phyloP scores from a whole-genome alignment of 2,113 vertebrate species.

The Alethe diademata region DNA sequence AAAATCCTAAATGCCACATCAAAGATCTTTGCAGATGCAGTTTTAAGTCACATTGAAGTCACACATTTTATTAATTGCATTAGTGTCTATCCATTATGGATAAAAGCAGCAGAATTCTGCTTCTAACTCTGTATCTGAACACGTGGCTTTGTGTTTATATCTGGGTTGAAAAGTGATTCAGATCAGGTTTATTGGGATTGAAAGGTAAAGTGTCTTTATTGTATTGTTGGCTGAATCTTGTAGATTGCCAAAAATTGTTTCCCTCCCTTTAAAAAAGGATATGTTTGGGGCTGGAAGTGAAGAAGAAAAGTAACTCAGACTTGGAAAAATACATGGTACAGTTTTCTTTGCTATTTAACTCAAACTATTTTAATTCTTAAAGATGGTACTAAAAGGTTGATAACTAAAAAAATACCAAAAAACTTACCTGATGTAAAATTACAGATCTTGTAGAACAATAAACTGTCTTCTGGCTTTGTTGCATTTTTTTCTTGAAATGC shows the following conservation, averaged over 20 bases:
- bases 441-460: neutral
- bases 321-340: neutral
- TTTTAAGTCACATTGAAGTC: neutral
- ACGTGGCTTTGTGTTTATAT: fast-evolving
- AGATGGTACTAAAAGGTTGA: neutral
- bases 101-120: neutral
- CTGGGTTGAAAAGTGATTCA: neutral
- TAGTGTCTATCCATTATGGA: neutral
- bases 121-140: neutral
- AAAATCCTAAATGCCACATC: neutral
- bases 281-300: neutral
- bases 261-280: neutral
- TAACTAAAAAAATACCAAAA: neutral
- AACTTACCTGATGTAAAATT: neutral
- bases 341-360: neutral
- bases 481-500: neutral
- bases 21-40: neutral
- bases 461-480: neutral
- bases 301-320: neutral
- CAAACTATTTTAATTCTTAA: neutral
- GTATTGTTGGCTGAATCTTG: neutral
- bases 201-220: neutral
- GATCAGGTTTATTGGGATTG: neutral
- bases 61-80: neutral
- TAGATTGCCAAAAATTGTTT: neutral